These are phyloP conservation scores for Paralichthys olivaceus DNA, from an alignment of 2,113 vertebrate species.

Conservation along the genomic window DNA sequence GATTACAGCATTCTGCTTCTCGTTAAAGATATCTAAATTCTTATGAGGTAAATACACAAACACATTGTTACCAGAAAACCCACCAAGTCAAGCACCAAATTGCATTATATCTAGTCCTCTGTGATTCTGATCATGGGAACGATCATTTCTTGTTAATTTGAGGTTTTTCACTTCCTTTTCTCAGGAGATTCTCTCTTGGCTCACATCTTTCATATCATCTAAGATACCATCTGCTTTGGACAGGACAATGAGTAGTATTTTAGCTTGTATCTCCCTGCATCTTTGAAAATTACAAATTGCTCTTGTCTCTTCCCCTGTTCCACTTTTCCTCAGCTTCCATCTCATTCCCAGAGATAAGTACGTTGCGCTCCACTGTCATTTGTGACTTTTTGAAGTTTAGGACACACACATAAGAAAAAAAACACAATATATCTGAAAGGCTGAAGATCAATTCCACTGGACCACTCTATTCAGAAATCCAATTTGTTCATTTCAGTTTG, in stretches of 20 bases:
- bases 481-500: neutral
- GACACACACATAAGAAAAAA: neutral
- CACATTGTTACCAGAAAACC: slow-evolving; percentile 17
- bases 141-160: slow-evolving; percentile 40
- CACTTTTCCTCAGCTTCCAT: slow-evolving; percentile 33
- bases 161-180: slow-evolving; percentile 36
- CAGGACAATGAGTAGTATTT: slow-evolving; percentile 49
- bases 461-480: slow-evolving; percentile 19
- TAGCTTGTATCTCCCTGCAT: slow-evolving; percentile 36
- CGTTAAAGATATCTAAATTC: slow-evolving; percentile 4
- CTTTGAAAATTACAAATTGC: slow-evolving; percentile 39
- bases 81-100: slow-evolving; percentile 15
- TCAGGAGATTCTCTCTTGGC: slow-evolving; percentile 42
- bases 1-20: slow-evolving; percentile 4
- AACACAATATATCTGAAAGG: neutral
- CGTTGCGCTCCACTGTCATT: neutral
- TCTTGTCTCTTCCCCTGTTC: slow-evolving; percentile 40
- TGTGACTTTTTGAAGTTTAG: neutral
- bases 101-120: slow-evolving; percentile 27
- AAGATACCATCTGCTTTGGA: slow-evolving; percentile 65
- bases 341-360: slow-evolving; percentile 21
- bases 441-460: neutral
- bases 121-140: slow-evolving; percentile 52
- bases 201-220: slow-evolving; percentile 32
- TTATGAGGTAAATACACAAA: neutral